phyloP scores from a whole-genome alignment of 2,888 invertebrate species.

The Dorcus hopei region DNA sequence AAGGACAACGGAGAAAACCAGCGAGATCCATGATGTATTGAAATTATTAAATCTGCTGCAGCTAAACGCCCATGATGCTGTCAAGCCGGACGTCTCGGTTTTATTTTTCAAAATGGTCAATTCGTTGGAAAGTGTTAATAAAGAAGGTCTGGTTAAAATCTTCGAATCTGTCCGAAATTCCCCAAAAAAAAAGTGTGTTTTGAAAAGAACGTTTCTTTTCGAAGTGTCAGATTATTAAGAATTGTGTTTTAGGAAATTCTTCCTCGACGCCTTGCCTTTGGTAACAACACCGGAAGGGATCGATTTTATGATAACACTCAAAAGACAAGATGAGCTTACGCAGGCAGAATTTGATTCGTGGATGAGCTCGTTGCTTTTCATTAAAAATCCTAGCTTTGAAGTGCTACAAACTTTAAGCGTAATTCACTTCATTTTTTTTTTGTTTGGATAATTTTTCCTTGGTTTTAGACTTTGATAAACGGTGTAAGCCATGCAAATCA shows the following conservation, averaged over 20 bases:
- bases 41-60: conserved; percentile 20
- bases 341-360: conserved; percentile 26
- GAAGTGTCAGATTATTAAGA: not conserved
- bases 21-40: conserved; percentile 3
- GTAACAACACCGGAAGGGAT: conserved; percentile 23
- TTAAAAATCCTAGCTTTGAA: conserved; percentile 22
- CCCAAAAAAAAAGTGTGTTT: conserved; percentile 21
- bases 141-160: conserved; percentile 12
- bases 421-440: conserved; percentile 6
- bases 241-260: conserved; percentile 22
- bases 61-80: conserved; percentile 22
- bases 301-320: conserved; percentile 25
- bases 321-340: conserved; percentile 16
- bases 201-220: not conserved
- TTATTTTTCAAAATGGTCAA: conserved; percentile 23
- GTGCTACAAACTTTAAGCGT: conserved; percentile 23
- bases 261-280: conserved; percentile 26
- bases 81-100: conserved; percentile 23
- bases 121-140: conserved; percentile 17
- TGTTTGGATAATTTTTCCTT: not conserved
- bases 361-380: conserved; percentile 24
- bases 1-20: not conserved
- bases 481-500: conserved; percentile 15
- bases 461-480: conserved; percentile 11
- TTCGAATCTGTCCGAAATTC: conserved; percentile 15